Base-by-base conservation (phyloP, 1,140 invertebrate species). In the Drosophila kurseongensis region DNA sequence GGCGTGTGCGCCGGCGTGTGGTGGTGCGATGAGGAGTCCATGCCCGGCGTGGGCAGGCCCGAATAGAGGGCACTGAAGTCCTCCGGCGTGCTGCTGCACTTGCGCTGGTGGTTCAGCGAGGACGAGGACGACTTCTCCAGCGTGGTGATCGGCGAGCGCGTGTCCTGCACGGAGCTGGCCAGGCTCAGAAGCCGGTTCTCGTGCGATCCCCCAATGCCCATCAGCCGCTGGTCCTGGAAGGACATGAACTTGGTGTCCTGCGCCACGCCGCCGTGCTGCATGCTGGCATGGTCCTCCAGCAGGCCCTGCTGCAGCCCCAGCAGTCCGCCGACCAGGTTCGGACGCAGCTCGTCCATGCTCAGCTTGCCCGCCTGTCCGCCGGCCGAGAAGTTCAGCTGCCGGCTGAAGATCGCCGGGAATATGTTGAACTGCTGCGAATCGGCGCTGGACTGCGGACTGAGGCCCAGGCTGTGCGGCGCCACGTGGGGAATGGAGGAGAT, bases 371-470 rank as follows among this genome's bases (percentile, higher is more conserved):
- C 68, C 78, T 96, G 96, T 0, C 95, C 94, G 82, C 96, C 79
- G 93, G 95, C 94, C 14, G 95, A 95, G 91, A 97, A 97, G 92
- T 97, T 97, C 54, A 97, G 93, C 93, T 97, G 96, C 41, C 96
- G 94, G 93, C 96, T 97, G 92, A 97, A 97, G 85, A 97, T 97
- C 51, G 96, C 96, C 69, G 96, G 96, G 92, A 97, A 97, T 78
- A 97, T 97, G 93, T 97, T 97, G 94, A 97, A 97, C 93, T 97
- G 96, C 85, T 97, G 96, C 44, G 94, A 94, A 80, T 94, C 94
- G 40, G 93, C 93, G 83, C 94, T 93, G 44, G 93, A 92, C 78
- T 93, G 91, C 52, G 94, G 93, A 77, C 94, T 94, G 69, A 94
- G 92, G 71, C 93, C 94, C 18, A 92, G 55, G 91, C 95, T 95